Conservation (phyloP, 1,140 invertebrate genomes). For the Drosophila albomicans region DNA sequence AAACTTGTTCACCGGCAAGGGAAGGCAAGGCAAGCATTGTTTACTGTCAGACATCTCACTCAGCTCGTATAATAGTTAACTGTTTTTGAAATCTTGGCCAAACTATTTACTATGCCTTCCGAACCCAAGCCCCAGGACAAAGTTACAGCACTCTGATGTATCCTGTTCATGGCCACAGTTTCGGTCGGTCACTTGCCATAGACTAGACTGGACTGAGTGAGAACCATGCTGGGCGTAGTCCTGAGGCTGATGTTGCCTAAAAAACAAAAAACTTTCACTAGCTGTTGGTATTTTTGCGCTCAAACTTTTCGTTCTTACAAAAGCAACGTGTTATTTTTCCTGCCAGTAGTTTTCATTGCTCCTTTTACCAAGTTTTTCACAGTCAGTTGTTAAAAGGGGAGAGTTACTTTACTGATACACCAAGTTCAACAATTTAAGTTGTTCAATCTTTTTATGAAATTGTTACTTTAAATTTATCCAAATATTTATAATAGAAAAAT, state of each 20-base stretch:
- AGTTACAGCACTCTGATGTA: slow-evolving; percentile 65
- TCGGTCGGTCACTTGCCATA: slow-evolving; percentile 19
- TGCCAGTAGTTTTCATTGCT: slow-evolving; percentile 38
- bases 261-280: slow-evolving; percentile 54
- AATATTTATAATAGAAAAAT: not conserved
- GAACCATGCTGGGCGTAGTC: not conserved
- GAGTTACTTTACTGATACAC: slow-evolving; percentile 16
- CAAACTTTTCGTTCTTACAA: slow-evolving; percentile 55
- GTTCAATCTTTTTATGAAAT: not conserved
- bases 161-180: slow-evolving; percentile 35
- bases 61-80: slow-evolving; percentile 35
- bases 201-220: not conserved
- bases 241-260: not conserved
- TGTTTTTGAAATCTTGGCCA: slow-evolving; percentile 40
- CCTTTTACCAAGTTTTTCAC: slow-evolving; percentile 7
- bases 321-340: slow-evolving; percentile 50
- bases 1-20: slow-evolving; percentile 2
- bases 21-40: not conserved
- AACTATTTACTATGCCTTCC: slow-evolving; percentile 52
- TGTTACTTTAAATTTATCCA: not conserved
- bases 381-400: slow-evolving; percentile 28
- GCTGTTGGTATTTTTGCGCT: slow-evolving; percentile 60
- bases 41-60: slow-evolving; percentile 30
- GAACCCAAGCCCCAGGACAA: slow-evolving; percentile 24
- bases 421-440: slow-evolving; percentile 31